phyloP scores from a whole-genome alignment of 2,113 vertebrate species.

The Argyrosomus japonicus region DNA sequence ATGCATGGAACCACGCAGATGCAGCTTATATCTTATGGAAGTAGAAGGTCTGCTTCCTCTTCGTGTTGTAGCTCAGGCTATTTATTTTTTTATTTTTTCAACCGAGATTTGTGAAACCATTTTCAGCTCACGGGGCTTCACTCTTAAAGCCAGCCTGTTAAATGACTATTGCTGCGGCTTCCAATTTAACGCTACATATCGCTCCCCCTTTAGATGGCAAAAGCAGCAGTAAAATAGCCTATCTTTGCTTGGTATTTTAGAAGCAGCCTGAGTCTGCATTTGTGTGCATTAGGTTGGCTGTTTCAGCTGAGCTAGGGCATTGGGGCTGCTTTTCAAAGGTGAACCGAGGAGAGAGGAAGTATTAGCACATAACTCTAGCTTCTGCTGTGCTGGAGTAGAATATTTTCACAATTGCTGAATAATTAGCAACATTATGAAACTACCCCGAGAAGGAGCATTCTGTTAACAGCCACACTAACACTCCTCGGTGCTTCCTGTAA shows the following conservation, averaged over 20 bases:
- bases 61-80: background rate
- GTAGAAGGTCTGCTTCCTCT: background rate
- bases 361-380: conserved; percentile 16
- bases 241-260: conserved; percentile 59
- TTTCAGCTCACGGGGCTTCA: conserved; percentile 66
- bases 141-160: conserved; percentile 68
- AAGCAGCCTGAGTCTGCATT: conserved; percentile 64
- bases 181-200: conserved; percentile 79
- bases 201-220: conserved; percentile 55
- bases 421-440: conserved; percentile 51
- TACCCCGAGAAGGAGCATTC: conserved; percentile 24
- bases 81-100: conserved; percentile 24
- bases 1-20: background rate
- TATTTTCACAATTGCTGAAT: conserved; percentile 37
- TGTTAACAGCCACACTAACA: conserved; percentile 15
- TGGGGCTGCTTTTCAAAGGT: conserved; percentile 52
- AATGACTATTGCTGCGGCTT: conserved; percentile 73
- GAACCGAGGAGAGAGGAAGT: conserved; percentile 39
- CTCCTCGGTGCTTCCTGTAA: conserved; percentile 18
- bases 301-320: conserved; percentile 62
- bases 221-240: conserved; percentile 62
- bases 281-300: conserved; percentile 59
- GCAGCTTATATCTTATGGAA: background rate
- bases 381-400: conserved; percentile 21
- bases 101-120: conserved; percentile 58